phyloP scores from a whole-genome alignment of 2,113 vertebrate species.

The Neotragus pygmaeus region DNA sequence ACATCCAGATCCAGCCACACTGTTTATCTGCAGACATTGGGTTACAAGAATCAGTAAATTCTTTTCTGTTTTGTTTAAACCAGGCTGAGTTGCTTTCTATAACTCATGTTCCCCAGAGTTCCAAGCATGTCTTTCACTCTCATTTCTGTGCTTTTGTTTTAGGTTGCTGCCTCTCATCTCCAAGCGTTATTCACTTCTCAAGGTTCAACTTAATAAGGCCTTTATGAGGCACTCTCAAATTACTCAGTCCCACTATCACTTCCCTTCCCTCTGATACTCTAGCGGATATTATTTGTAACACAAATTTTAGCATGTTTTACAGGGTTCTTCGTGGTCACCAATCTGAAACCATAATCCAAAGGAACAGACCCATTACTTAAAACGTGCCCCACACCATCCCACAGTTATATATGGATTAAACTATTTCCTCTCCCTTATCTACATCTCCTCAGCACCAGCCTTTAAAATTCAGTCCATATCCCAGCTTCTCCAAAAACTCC shows the following conservation, averaged over 20 bases:
- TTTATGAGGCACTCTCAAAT: neutral
- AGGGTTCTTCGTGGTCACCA: neutral
- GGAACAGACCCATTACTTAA: neutral
- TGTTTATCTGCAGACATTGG: neutral
- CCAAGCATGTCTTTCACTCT: neutral
- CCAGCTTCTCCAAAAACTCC: neutral
- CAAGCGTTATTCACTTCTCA: neutral
- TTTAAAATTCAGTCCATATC: neutral
- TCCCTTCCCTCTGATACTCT: neutral
- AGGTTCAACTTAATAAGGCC: neutral
- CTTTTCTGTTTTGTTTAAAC: neutral
- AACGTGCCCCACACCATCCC: neutral
- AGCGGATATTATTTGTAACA: neutral
- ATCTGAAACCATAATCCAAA: neutral
- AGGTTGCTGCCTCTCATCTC: neutral
- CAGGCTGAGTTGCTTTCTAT: neutral
- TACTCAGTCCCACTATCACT: neutral
- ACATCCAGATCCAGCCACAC: neutral
- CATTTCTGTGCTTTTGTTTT: neutral
- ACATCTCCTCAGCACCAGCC: neutral
- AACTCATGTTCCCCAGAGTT: neutral
- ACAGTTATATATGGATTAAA: neutral
- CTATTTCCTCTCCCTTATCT: neutral
- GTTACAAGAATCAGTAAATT: neutral
- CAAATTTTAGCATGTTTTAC: neutral